Evolutionary conservation across 1,140 invertebrate species (phyloP).

Genomic region (Caenorhabditis briggsae): DNA sequence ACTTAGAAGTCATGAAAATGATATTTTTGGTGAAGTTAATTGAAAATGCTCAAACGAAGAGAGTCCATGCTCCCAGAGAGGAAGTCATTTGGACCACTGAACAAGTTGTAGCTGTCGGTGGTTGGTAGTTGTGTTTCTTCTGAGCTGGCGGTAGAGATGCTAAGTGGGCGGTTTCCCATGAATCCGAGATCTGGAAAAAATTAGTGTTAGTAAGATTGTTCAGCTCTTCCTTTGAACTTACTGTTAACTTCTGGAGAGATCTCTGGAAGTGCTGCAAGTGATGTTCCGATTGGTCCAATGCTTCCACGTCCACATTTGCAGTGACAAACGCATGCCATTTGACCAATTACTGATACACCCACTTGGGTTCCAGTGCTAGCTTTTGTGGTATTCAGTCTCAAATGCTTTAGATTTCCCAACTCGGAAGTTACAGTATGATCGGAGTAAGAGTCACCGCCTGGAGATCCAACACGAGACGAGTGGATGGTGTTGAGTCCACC

Average conservation of each 20-base stretch:
- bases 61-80: not conserved
- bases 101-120: not conserved
- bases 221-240: not conserved
- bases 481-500: not conserved
- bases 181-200: not conserved
- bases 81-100: not conserved
- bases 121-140: not conserved
- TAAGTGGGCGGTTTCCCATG: not conserved
- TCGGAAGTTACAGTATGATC: not conserved
- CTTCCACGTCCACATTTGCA: not conserved
- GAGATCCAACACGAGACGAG: not conserved
- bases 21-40: too few species aligned
- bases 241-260: slow-evolving; percentile 1
- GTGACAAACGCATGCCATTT: not conserved
- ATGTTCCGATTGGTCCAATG: not conserved
- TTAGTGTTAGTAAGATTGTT: not conserved
- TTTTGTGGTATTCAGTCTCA: not conserved
- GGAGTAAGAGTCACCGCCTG: not conserved
- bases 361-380: not conserved
- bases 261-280: not conserved
- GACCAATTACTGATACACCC: not conserved
- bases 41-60: not conserved
- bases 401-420: not conserved
- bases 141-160: slow-evolving; percentile 15
- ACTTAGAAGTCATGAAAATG: not conserved